Evolutionary conservation across 2,113 vertebrate genomes (phyloP).

Genomic region (Fregata magnificens): DNA sequence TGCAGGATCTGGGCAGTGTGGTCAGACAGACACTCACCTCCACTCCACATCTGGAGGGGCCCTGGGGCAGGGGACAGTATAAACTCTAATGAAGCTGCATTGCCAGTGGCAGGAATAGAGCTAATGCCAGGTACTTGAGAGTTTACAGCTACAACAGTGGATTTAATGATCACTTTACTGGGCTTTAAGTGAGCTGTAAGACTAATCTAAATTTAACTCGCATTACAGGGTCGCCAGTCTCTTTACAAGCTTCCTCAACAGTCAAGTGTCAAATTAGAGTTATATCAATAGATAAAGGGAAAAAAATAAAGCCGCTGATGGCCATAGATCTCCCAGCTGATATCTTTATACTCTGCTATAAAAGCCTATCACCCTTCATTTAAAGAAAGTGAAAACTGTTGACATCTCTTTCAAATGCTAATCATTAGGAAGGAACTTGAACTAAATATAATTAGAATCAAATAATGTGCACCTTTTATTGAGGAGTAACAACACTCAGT

Average conservation of each 20-base stretch:
- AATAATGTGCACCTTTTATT: conserved; percentile 55
- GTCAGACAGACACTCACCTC: not conserved
- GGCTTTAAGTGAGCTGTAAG: conserved; percentile 51
- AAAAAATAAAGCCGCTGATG: conserved; percentile 46
- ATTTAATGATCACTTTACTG: conserved; percentile 70
- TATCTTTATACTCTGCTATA: conserved; percentile 79
- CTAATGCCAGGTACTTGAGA: conserved; percentile 31
- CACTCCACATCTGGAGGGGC: not conserved
- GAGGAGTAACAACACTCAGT: conserved; percentile 47
- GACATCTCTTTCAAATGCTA: conserved; percentile 66
- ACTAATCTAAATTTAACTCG: conserved; percentile 55
- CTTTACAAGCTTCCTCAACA: conserved; percentile 66
- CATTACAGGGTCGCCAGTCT: conserved; percentile 53
- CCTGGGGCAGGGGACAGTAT: accelerated
- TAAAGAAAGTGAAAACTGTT: conserved; percentile 73
- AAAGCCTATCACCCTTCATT: conserved; percentile 73
- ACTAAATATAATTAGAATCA: conserved; percentile 61
- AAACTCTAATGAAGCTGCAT: not conserved
- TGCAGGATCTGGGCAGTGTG: accelerated
- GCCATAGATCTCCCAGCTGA: conserved; percentile 57
- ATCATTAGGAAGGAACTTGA: conserved; percentile 63
- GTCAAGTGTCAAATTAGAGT: conserved; percentile 71
- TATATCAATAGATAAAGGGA: conserved; percentile 71
- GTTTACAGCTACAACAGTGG: conserved; percentile 59
- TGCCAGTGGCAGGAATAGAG: not conserved